A percentile compares a stretch with the other conserved stretches of the same genome.
These are phyloP conservation scores for Rhynchomys soricoides DNA, from an alignment of 2,113 vertebrate genomes.

Conservation along the genomic window DNA sequence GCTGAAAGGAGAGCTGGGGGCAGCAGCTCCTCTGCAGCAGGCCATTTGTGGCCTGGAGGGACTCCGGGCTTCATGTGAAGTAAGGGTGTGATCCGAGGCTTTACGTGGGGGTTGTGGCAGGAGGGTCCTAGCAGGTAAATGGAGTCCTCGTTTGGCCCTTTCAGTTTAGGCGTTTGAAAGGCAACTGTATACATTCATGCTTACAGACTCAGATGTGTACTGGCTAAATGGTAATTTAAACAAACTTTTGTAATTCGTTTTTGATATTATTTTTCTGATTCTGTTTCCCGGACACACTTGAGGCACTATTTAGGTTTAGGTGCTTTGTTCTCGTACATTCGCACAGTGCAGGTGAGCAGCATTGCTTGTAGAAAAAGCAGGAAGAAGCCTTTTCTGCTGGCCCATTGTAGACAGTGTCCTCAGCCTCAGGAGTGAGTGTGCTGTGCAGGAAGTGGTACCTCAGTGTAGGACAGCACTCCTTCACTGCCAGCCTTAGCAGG, in stretches of 20 bases:
- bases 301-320: slow-evolving; percentile 49
- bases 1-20: neutral
- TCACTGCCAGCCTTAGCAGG: neutral
- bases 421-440: neutral
- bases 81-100: neutral
- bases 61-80: neutral
- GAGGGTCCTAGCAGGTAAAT: neutral
- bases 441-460: no score
- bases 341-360: neutral
- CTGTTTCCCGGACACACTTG: slow-evolving; percentile 19
- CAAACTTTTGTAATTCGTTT: neutral
- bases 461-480: neutral
- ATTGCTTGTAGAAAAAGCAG: neutral
- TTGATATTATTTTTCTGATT: neutral
- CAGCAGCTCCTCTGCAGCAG: neutral
- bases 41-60: neutral
- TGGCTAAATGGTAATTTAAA: neutral
- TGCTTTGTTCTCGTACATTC: slow-evolving; percentile 35
- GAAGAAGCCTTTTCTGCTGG: neutral
- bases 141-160: neutral
- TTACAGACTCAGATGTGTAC: neutral
- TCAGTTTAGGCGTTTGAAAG: neutral
- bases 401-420: neutral
- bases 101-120: neutral
- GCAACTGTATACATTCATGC: neutral